Evolutionary conservation across 2,888 invertebrate genomes (phyloP).

Genomic region (Monopis laevigella): DNA sequence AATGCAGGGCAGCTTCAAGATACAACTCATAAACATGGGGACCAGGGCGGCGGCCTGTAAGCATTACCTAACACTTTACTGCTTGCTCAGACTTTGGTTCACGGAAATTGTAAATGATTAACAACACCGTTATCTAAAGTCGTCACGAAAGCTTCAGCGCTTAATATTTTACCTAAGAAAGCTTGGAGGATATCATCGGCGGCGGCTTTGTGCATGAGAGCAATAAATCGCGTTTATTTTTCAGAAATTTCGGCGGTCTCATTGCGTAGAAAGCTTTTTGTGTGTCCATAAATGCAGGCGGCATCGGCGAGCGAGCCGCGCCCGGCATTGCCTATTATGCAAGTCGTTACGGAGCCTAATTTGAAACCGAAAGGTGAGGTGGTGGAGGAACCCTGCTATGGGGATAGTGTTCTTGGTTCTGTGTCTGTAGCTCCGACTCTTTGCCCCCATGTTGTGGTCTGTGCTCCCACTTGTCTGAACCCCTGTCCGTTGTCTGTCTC

Average conservation of each 20-base stretch:
- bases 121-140: no score
- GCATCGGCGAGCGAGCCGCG: conserved; percentile 29
- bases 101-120: no score
- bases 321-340: conserved; percentile 10
- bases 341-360: conserved; percentile 34
- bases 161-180: no score
- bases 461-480: not conserved
- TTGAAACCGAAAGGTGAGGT: conserved; percentile 59
- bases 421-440: conserved; percentile 22
- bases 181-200: not conserved
- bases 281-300: conserved; percentile 55
- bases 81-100: no score
- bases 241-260: conserved; percentile 46
- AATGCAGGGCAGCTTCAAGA: conserved; percentile 76
- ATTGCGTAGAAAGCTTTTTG: conserved; percentile 55
- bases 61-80: conserved; percentile 32
- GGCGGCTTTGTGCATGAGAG: conserved; percentile 42
- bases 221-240: conserved; percentile 57
- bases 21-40: conserved; percentile 85
- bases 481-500: conserved; percentile 31
- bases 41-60: conserved; percentile 94
- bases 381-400: conserved; percentile 14
- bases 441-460: conserved; percentile 13
- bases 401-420: conserved; percentile 17
- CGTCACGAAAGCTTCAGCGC: no score